Base-by-base conservation (phyloP, 2,113 vertebrate genomes). In the Ictalurus furcatus region DNA sequence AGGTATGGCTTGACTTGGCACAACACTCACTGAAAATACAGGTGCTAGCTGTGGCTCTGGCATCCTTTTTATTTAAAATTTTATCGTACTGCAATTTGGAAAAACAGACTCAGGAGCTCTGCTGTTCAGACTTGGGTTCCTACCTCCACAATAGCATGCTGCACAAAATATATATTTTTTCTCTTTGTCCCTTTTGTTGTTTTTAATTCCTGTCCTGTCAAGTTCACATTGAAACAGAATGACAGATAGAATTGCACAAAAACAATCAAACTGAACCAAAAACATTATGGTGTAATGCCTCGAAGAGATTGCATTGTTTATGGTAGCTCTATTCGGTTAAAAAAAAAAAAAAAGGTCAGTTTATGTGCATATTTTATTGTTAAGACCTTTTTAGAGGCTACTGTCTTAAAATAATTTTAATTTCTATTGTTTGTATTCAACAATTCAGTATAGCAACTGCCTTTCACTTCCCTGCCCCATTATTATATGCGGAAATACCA, bases 301-400 rank as follows among this genome's bases (percentile, higher is more conserved):
- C 28, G 40, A 25, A 44, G 4, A 44, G 74, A 79, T 79, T 97
- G 96, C 98, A 97, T 97, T 98, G 97, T 98, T 98, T 96, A 97
- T 98, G 98, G 97, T 98, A 98, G 97, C 97, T 98, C 97, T 98
- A 97, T 98, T 96, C 98, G 97, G 97, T 99, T 98, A 97, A 98
- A 98, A 99, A 99, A 17, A 40, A 9, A 97, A 95, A 96, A 98
- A 97, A 97, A 94, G 94, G 94, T 95, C 93, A 96, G 97, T 98
- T 98, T 89, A 12, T 98, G 97, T 98, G 96, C 96, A 52, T 79
- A 79, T 79, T 98, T 99, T 98, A 94, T 97, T 97, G 97, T 97
- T 96, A 97, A 95, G 91, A 44, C 19, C 19, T 17, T 73, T 17
- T n/a, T 11, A 67, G 25, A 71, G 23, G n/a, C 28, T 21, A 8